Evolutionary conservation across 2,888 invertebrate species (phyloP).

Genomic region (Vanessa cardui): DNA sequence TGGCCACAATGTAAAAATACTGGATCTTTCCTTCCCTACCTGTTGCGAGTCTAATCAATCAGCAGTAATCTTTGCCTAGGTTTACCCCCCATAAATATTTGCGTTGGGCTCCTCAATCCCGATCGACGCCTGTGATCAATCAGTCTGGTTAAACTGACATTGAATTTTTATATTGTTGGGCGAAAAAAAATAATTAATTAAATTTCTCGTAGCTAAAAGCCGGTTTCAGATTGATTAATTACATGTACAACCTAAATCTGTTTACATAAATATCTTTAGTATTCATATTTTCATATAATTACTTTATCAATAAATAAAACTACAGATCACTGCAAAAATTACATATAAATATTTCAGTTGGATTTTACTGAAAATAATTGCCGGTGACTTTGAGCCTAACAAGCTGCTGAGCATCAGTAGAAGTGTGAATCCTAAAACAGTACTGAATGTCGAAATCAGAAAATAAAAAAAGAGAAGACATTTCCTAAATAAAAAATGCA

Average conservation of each 20-base stretch:
- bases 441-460: too few species aligned
- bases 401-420: too few species aligned
- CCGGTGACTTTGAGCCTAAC: too few species aligned
- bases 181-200: slow-evolving; percentile 15
- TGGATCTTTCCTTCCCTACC: slow-evolving; percentile 32
- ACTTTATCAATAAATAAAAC: too few species aligned
- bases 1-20: slow-evolving; percentile 24
- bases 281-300: too few species aligned
- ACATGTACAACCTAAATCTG: not conserved
- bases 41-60: slow-evolving; percentile 48
- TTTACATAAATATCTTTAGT: not conserved
- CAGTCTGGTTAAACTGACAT: slow-evolving; percentile 46
- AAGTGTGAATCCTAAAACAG: too few species aligned
- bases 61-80: slow-evolving; percentile 41
- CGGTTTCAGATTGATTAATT: not conserved
- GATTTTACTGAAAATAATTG: too few species aligned
- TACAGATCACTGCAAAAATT: too few species aligned
- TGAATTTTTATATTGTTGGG: slow-evolving; percentile 42
- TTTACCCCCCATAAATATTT: slow-evolving; percentile 42
- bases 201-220: not conserved
- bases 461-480: too few species aligned
- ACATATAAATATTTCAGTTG: too few species aligned
- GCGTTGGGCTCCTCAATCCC: slow-evolving; percentile 38
- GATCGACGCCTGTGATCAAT: slow-evolving; percentile 49
- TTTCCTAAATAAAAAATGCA: too few species aligned